phyloP scores from a whole-genome alignment of 2,797 vertebrate species.

The Sebastes iracundus region DNA sequence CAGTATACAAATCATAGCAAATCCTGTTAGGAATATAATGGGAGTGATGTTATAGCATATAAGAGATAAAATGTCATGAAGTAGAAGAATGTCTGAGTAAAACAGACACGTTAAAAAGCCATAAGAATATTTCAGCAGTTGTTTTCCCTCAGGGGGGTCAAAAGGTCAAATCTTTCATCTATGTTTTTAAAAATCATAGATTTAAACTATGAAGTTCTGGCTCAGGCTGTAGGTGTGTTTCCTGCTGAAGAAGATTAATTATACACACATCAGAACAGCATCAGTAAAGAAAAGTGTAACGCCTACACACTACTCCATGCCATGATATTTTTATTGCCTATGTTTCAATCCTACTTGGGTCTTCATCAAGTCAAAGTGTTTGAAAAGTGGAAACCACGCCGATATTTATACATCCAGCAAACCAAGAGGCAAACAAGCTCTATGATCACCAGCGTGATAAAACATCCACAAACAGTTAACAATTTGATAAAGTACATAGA shows the following conservation, averaged over 20 bases:
- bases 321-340: too few relatives aligned
- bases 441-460: too few relatives aligned
- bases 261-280: too few relatives aligned
- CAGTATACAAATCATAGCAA: not conserved
- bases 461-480: too few relatives aligned
- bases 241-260: too few relatives aligned
- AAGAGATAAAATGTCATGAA: not conserved
- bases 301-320: too few relatives aligned
- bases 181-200: not conserved
- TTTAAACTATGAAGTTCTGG: not conserved
- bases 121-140: not conserved
- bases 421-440: too few relatives aligned
- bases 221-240: not conserved
- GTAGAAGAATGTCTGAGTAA: not conserved
- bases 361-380: too few relatives aligned
- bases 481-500: too few relatives aligned
- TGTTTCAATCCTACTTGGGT: too few relatives aligned
- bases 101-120: not conserved
- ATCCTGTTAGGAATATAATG: slow-evolving; percentile 5
- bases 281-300: too few relatives aligned
- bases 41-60: not conserved
- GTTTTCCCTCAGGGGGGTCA: not conserved
- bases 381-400: too few relatives aligned
- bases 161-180: not conserved
- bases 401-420: accelerated